phyloP scores from a whole-genome alignment of 2,797 vertebrate genomes.

The Manis pentadactyla region DNA sequence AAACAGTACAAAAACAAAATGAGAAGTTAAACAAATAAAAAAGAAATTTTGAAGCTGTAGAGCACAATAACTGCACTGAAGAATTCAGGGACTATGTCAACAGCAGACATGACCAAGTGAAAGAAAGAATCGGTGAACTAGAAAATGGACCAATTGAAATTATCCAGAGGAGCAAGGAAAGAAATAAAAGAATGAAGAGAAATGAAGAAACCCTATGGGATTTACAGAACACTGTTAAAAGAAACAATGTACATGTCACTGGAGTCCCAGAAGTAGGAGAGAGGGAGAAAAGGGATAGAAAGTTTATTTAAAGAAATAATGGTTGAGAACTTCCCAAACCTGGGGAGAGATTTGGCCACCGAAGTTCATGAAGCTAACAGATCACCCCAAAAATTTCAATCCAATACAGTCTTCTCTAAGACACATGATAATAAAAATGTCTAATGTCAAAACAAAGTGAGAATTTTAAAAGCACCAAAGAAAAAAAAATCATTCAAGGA shows the following conservation, averaged over 20 bases:
- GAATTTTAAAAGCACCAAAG: neutral
- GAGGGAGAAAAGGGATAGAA: neutral
- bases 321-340: neutral
- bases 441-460: neutral
- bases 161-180: neutral
- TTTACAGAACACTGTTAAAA: neutral
- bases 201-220: neutral
- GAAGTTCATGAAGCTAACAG: neutral
- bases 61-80: neutral
- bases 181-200: neutral
- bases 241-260: neutral
- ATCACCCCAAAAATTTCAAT: neutral
- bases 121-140: neutral
- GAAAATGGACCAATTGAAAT: neutral
- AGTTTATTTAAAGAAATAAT: neutral
- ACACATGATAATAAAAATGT: neutral
- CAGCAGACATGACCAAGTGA: neutral
- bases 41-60: neutral
- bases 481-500: neutral
- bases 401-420: neutral
- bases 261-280: neutral
- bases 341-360: neutral
- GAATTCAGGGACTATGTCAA: neutral
- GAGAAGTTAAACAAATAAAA: neutral
- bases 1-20: neutral